These are phyloP conservation scores for Heliconius eleuchia DNA, from an alignment of 1,140 invertebrate species.

Conservation along the genomic window DNA sequence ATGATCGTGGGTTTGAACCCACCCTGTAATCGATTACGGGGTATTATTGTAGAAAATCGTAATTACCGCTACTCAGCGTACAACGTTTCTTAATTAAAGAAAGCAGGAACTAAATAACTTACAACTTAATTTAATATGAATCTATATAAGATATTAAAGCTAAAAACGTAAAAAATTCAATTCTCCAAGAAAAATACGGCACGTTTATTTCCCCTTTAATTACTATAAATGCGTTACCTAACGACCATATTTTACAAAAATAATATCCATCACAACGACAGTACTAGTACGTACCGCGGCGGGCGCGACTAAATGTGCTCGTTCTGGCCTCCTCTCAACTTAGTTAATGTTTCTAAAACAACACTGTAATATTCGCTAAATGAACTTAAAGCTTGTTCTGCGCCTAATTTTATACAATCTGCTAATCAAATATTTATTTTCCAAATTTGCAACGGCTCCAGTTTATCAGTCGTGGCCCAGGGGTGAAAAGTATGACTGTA, in stretches of 20 bases:
- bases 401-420: constrained; percentile 39
- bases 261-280: constrained; percentile 63
- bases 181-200: background rate
- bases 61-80: too few species aligned
- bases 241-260: constrained; percentile 56
- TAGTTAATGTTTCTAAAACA: constrained; percentile 78
- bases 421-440: constrained; percentile 42
- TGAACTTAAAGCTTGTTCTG: constrained; percentile 36
- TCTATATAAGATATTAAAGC: too few species aligned
- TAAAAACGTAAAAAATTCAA: background rate
- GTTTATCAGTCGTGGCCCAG: too few species aligned
- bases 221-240: background rate
- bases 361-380: constrained; percentile 56
- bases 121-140: background rate
- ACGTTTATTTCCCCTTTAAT: background rate
- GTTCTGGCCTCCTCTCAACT: constrained; percentile 75
- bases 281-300: constrained; percentile 55
- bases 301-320: constrained; percentile 63
- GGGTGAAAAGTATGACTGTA: too few species aligned
- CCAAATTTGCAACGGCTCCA: constrained; percentile 24
- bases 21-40: too few species aligned
- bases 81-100: too few species aligned
- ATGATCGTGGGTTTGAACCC: too few species aligned
- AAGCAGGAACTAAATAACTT: background rate
- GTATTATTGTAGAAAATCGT: too few species aligned